Evolutionary conservation across 2,797 vertebrate genomes (phyloP), one percentile per base, ranked within the genome.

Genomic region (Danio albolineatus): DNA sequence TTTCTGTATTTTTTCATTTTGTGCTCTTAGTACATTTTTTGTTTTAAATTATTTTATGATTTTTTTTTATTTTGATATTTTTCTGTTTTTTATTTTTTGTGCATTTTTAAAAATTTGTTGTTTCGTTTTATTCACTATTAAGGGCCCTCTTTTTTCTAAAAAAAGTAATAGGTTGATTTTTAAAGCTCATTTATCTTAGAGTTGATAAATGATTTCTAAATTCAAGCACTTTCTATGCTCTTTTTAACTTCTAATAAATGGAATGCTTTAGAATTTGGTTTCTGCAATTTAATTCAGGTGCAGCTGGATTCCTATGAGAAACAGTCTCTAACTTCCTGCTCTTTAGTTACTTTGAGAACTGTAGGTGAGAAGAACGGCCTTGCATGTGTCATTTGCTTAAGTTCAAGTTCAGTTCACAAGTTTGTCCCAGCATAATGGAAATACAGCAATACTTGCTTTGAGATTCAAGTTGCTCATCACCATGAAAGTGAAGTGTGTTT

Each of bases 401-500:
- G 13, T 39, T 62, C 7, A 5, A n/a, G 54, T 59, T 57, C 14
- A 44, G 13, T 59, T 69, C 21, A 49, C 16, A 51, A 13, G 54
- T 21, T 70, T 48, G 41, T 39, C 53, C 14, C 2, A 13, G 41
- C 36, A 53, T 16, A 16, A 56, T 70, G 76, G 56, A 70, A 57
- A 64, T 0, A 78, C 7, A 14, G 51, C 1, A 7, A 9, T 5
- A 60, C 49, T 14, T 51, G 51, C 66, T 41, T 43, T 3, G 44
- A 19, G 17, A n/a, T 76, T 53, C 38, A 53, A 38, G 3, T 48
- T 49, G 17, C 16, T 41, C 13, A n/a, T 21, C 43, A 8, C 44
- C 16, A 16, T 6, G 44, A 78, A 78, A 78, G 65, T 69, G 44
- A 78, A 3, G 7, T 4, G 16, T 38, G 36, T 51, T n/a, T 49